Percentiles rank a stretch among this genome's conserved stretches.
phyloP scores from a whole-genome alignment of 2,888 invertebrate genomes.

The Ferrisia virgata region DNA sequence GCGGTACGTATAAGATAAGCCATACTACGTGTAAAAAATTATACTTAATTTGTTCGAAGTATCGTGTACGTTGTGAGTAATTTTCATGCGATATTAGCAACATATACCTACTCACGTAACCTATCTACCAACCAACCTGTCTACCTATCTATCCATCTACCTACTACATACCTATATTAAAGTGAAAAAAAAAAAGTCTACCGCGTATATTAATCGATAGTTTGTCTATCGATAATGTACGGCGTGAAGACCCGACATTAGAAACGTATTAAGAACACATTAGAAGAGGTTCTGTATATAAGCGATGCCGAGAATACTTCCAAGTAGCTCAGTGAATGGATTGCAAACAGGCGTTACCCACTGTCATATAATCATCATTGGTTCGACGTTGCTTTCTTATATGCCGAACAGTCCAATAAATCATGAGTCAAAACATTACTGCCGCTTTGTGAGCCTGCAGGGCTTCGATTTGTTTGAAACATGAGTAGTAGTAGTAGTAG shows the following conservation, averaged over 20 bases:
- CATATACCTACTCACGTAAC: background rate
- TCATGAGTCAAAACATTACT: conserved; percentile 43
- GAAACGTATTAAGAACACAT: conserved; percentile 45
- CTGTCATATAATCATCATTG: conserved; percentile 45
- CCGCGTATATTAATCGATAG: conserved; percentile 41
- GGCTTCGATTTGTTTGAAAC: conserved; percentile 5
- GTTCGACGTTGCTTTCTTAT: conserved; percentile 25
- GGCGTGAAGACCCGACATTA: conserved; percentile 36
- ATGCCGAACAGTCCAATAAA: conserved; percentile 38
- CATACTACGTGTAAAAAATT: background rate
- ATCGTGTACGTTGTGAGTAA: background rate
- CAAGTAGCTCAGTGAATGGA: conserved; percentile 32
- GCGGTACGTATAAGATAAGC: too few relatives aligned
- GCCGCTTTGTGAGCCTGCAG: conserved; percentile 16
- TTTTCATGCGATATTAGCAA: background rate
- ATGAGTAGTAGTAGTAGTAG: too few relatives aligned
- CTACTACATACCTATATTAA: background rate
- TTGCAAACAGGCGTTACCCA: conserved; percentile 42
- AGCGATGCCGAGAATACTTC: background rate
- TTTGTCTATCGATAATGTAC: conserved; percentile 44
- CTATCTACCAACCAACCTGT: background rate
- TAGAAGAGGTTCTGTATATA: conserved; percentile 22
- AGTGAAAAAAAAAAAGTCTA: background rate
- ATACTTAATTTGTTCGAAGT: background rate
- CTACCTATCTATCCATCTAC: too few relatives aligned